Evolutionary conservation across 1,140 invertebrate species (phyloP), one percentile per base, ranked within the genome.

Genomic region (Ceratoteleas bidentatus): DNA sequence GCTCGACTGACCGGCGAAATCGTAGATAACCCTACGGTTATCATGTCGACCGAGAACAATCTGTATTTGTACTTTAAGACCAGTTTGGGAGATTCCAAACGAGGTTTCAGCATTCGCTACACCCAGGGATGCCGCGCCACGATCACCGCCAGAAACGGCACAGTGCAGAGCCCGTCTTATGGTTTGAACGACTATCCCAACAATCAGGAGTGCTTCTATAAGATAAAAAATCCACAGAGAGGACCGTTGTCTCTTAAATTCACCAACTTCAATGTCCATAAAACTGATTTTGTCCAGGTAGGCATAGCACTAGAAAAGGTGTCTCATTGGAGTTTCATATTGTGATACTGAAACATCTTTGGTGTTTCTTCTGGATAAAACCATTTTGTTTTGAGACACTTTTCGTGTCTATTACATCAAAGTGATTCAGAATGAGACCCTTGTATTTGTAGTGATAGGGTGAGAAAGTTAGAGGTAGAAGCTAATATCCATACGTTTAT

Each of bases 51-150:
- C 0, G 95, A 95, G 24, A 97, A 95, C 87, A 94, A 96, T 83
- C 88, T 99, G 3, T 99, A 99, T 88, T 89, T 99, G 57, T 99
- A 99, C 87, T 96, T 98, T 87, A 96, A 97, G 88, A 98, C 97
- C 0, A 96, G 96, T 84, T 92, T 97, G 15, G 97, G 96, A 16
- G 96, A 97, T 87, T 96, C 96, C 0, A 94, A 94, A 84, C 95
- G 95, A 85, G 98, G 98, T n/a, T 99, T 98, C 88, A 96, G 96
- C 81, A 95, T 98, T 83, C 94, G 96, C 77, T 98, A 97, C 83
- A 96, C 96, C 50, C 96, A 97, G 92, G 96, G 96, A n/a, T 97
- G 96, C 87, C 94, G 93, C 89, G 96, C 96, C 0, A 96, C 96
- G 2, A 94, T 98, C 38, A 93, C 95, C 15, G 94, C 96, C 1